Base-by-base conservation (phyloP, 2,888 invertebrate species). In the Chymomyza caudatula region DNA sequence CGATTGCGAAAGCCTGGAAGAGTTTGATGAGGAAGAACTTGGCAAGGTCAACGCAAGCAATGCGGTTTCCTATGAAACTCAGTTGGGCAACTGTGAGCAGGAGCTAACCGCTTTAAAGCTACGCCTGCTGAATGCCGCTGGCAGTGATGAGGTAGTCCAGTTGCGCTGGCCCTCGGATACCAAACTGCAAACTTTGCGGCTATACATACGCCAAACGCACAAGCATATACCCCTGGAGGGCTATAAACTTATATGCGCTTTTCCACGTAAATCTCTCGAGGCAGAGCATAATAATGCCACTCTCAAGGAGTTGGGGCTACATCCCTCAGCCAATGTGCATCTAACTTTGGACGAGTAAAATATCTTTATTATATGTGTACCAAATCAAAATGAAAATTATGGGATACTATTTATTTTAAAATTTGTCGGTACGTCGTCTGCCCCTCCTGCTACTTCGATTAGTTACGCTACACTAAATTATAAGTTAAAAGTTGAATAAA, bases 161-260 rank as follows among this genome's bases (percentile, higher is more conserved):
- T 67, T 90, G 52, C 89, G 89, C 60, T 90, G 90, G 90, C 90
- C 90, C 5, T 89, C 88, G 23, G 87, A 90, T 60, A 89, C 90
- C 2, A 86, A 84, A 69, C 67, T 90, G 20, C 76, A 85, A 47
- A 89, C 86, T 0, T 73, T 90, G 15, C 86, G 87, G 55, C 67
- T 87, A 2, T 90, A 89, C 71, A 88, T 90, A 20, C 70, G 72
- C 1, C 87, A 88, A 69, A 77, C 77, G 71, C 88, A 88, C 78
- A 87, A 87, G 68, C 88, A 90, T 65, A 86, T 89, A 75, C 87
- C 88, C 22, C 81, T 84, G 63, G 78, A 82, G 47, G 87, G 88
- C 44, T 90, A 90, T 63, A 90, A 90, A 77, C 72, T 90, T 19
- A 89, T 90, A 54, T 88, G 88, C 66, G 87, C 90, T 61, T 90